These are phyloP conservation scores for Dolichallabes microphthalmus DNA, from an alignment of 2,113 vertebrate species.

Conservation along the genomic window DNA sequence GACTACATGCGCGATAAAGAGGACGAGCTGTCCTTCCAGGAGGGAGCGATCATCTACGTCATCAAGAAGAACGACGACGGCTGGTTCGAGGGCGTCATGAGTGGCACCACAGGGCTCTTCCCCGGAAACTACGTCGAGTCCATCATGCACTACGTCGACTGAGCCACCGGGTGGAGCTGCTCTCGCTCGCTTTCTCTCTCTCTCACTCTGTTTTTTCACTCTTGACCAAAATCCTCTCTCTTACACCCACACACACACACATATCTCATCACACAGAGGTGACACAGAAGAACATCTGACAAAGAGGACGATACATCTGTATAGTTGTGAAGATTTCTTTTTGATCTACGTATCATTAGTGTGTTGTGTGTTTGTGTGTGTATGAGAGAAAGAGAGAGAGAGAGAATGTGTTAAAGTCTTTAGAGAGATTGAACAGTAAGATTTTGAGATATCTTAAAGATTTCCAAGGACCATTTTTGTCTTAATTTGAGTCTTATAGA, in stretches of 20 bases:
- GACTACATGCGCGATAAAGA: slow-evolving; percentile 96
- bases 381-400: neutral
- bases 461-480: slow-evolving; percentile 48
- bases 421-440: slow-evolving; percentile 55
- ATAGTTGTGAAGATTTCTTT: slow-evolving; percentile 5
- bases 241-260: neutral
- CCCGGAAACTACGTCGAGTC: slow-evolving; percentile 98
- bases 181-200: slow-evolving; percentile 3
- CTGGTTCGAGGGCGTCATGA: slow-evolving; percentile 98
- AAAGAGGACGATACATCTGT: slow-evolving; percentile 15
- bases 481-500: slow-evolving; percentile 53
- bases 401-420: slow-evolving; percentile 11
- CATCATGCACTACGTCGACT: slow-evolving; percentile 99
- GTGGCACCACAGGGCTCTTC: slow-evolving; percentile 95
- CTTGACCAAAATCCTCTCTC: neutral
- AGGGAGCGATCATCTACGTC: slow-evolving; percentile 98
- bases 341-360: neutral
- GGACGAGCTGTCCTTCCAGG: slow-evolving; percentile 97
- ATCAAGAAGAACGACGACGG: slow-evolving; percentile 99
- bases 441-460: slow-evolving; percentile 56
- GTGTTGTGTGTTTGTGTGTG: neutral
- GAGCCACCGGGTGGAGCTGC: slow-evolving; percentile 57
- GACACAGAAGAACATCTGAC: slow-evolving; percentile 8
- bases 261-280: neutral
- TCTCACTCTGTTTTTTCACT: slow-evolving; percentile 1